phyloP scores from a whole-genome alignment of 2,888 invertebrate species.

The Luperina nickerlii region DNA sequence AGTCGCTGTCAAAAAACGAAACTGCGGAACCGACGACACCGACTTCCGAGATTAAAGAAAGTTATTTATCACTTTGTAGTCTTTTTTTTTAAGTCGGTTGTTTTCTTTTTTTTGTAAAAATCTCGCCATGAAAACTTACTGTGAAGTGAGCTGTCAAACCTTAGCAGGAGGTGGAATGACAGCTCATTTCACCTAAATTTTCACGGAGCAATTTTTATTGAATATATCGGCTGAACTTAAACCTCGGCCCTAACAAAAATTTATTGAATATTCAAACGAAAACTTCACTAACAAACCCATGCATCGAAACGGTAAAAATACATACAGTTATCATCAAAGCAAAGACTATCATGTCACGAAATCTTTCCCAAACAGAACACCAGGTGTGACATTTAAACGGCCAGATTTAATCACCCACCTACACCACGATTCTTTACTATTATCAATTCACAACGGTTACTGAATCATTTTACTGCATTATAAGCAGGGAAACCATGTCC shows the following conservation, averaged over 20 bases:
- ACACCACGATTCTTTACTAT: not conserved
- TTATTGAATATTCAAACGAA: not conserved
- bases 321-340: not conserved
- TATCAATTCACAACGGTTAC: conserved; percentile 21
- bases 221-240: no score
- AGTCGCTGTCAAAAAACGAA: no score
- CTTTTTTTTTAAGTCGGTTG: no score
- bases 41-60: no score
- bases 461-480: conserved; percentile 9
- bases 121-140: no score
- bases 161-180: no score
- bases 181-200: no score
- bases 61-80: no score
- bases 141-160: no score
- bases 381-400: not conserved
- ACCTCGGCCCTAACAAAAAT: not conserved
- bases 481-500: conserved; percentile 12
- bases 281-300: not conserved
- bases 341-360: not conserved
- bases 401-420: conserved; percentile 16
- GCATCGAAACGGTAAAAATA: not conserved
- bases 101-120: no score
- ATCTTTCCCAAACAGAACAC: not conserved
- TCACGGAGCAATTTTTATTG: no score
- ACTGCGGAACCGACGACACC: no score